phyloP scores from a whole-genome alignment of 2,888 invertebrate genomes.

The Metallyticus violacea region DNA sequence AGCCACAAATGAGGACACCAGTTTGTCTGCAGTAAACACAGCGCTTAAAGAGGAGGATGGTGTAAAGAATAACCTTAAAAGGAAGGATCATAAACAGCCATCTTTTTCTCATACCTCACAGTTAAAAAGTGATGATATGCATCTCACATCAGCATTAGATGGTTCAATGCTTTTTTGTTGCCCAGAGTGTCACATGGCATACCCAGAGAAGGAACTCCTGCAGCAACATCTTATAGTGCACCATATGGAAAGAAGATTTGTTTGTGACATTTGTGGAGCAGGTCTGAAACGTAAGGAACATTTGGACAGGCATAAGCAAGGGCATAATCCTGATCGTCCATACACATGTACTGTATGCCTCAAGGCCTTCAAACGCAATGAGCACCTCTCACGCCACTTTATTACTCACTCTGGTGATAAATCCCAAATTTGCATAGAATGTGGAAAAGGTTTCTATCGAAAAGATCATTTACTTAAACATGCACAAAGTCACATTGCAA shows the following conservation, averaged over 20 bases:
- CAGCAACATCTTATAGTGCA: slow-evolving; percentile 32
- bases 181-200: slow-evolving; percentile 34
- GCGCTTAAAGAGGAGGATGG: slow-evolving; percentile 8
- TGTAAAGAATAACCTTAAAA: slow-evolving; percentile 25
- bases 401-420: slow-evolving; percentile 54
- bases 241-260: slow-evolving; percentile 36
- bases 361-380: slow-evolving; percentile 51
- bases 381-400: slow-evolving; percentile 53
- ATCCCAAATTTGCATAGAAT: slow-evolving; percentile 49
- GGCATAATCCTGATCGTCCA: slow-evolving; percentile 36
- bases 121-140: slow-evolving; percentile 24
- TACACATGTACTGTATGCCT: slow-evolving; percentile 47
- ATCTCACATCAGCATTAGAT: slow-evolving; percentile 31
- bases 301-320: slow-evolving; percentile 36
- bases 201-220: slow-evolving; percentile 34
- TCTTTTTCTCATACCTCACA: slow-evolving; percentile 18
- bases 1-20: background rate
- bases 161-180: slow-evolving; percentile 33
- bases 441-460: slow-evolving; percentile 52
- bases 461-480: slow-evolving; percentile 54
- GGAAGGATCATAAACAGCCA: slow-evolving; percentile 26
- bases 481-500: slow-evolving; percentile 40
- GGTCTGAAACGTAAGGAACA: slow-evolving; percentile 37
- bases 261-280: slow-evolving; percentile 37
- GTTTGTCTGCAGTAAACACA: background rate